These are phyloP conservation scores for Rhinoderma darwinii DNA, from an alignment of 2,113 vertebrate species.

Conservation along the genomic window DNA sequence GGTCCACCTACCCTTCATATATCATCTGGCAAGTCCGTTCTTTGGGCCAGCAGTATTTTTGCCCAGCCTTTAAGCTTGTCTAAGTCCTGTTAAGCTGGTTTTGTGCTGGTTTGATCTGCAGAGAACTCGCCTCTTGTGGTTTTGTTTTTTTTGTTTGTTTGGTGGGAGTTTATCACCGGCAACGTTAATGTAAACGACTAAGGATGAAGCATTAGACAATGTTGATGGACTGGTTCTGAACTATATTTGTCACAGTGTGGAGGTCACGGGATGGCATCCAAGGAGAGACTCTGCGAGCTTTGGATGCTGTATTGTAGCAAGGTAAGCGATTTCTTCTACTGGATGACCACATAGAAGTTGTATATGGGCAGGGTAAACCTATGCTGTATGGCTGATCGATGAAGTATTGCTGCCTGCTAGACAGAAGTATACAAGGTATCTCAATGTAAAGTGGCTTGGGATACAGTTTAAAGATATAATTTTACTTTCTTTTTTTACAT, in stretches of 20 bases:
- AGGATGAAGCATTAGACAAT: conserved; percentile 17
- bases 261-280: conserved; percentile 88
- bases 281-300: conserved; percentile 94
- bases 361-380: neutral
- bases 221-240: conserved; percentile 37
- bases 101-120: conserved; percentile 41
- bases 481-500: too few relatives aligned
- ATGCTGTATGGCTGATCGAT: neutral
- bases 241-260: neutral
- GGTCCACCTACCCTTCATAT: neutral
- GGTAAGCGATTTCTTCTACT: conserved; percentile 72
- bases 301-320: conserved; percentile 98
- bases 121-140: neutral
- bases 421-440: neutral
- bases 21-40: neutral
- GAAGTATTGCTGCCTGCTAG: neutral
- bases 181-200: conserved; percentile 8
- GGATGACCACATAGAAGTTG: neutral
- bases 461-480: too few relatives aligned
- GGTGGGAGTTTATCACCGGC: neutral
- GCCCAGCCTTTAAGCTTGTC: neutral
- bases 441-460: too few relatives aligned
- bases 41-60: neutral
- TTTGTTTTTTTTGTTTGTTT: conserved; percentile 23
- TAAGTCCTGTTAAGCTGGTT: conserved; percentile 51